Conservation (phyloP, 1,140 invertebrate species). For the Mya arenaria region DNA sequence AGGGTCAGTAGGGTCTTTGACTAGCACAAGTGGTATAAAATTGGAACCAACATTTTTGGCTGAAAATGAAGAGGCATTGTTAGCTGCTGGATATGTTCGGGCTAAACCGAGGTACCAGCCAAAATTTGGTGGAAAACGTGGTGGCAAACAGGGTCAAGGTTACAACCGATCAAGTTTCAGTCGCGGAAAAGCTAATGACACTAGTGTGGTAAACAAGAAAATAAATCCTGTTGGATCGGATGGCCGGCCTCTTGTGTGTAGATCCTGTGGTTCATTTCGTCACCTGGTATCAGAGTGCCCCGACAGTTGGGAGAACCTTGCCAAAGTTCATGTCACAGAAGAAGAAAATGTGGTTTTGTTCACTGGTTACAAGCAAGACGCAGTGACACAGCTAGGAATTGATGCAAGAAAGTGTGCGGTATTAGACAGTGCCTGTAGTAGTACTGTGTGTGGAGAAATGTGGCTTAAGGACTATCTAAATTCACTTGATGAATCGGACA, state of each 20-base stretch:
- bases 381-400: conserved; percentile 9
- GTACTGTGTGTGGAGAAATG: conserved; percentile 20
- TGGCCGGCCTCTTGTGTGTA: conserved; percentile 10
- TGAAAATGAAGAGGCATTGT: neutral
- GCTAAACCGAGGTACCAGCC: neutral
- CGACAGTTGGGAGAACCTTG: conserved; percentile 1
- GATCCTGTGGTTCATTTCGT: conserved; percentile 21
- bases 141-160: neutral
- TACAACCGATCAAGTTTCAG: too few relatives aligned
- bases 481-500: conserved; percentile 18
- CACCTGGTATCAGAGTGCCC: conserved; percentile 8
- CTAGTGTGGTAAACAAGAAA: too few relatives aligned
- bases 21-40: neutral
- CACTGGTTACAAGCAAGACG: conserved; percentile 39
- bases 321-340: conserved; percentile 50
- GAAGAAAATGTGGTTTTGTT: conserved; percentile 55
- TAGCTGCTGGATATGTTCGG: neutral
- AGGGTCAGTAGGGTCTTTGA: too few relatives aligned
- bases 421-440: conserved; percentile 29
- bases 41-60: neutral
- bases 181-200: too few relatives aligned
- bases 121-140: neutral
- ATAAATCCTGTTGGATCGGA: neutral
- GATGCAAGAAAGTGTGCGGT: conserved; percentile 16
- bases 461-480: conserved; percentile 15